Percentiles rank a stretch among this genome's conserved stretches.
Evolutionary conservation across 2,888 invertebrate genomes (phyloP).

Genomic region (Drosophila bunnanda): DNA sequence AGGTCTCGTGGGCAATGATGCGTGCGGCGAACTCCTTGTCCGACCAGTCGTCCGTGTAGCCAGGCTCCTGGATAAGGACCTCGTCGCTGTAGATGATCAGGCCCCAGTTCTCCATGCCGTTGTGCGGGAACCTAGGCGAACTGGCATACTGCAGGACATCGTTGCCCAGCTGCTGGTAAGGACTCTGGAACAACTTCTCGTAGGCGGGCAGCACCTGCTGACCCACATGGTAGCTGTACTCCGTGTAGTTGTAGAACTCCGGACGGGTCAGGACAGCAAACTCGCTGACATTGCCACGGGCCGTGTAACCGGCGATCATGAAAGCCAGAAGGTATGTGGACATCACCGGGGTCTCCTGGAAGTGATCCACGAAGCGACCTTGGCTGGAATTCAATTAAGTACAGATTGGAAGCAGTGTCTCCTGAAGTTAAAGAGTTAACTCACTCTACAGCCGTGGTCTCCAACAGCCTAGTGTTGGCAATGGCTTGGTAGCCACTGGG

Average conservation of each 20-base stretch:
- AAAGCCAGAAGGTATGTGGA: slow-evolving; percentile 94
- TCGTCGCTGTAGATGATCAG: slow-evolving; percentile 89
- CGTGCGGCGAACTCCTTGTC: slow-evolving; percentile 85
- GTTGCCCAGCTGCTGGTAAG: slow-evolving; percentile 86
- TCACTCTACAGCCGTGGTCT: slow-evolving; percentile 60
- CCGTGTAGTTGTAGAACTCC: slow-evolving; percentile 88
- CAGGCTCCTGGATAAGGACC: slow-evolving; percentile 66
- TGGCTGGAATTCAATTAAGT: slow-evolving; percentile 40
- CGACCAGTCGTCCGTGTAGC: slow-evolving; percentile 74
- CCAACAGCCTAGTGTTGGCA: slow-evolving; percentile 74
- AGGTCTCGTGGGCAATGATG: slow-evolving; percentile 85
- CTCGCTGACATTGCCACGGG: slow-evolving; percentile 56
- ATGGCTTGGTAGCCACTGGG: slow-evolving; percentile 80
- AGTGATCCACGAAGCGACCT: slow-evolving; percentile 70
- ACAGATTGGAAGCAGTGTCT: background rate
- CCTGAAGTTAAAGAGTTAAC: background rate
- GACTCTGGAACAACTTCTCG: slow-evolving; percentile 89
- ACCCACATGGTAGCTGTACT: slow-evolving; percentile 86
- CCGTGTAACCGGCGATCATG: slow-evolving; percentile 87
- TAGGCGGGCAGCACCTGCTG: slow-evolving; percentile 58
- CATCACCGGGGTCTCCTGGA: slow-evolving; percentile 86
- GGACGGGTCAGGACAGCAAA: slow-evolving; percentile 88
- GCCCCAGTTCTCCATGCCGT: slow-evolving; percentile 97
- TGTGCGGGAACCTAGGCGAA: slow-evolving; percentile 90
- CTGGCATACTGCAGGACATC: slow-evolving; percentile 91